Evolutionary conservation across 2,797 vertebrate species (phyloP), one percentile per base, ranked within the genome.

Genomic region (Amblyopsis hoosieri): DNA sequence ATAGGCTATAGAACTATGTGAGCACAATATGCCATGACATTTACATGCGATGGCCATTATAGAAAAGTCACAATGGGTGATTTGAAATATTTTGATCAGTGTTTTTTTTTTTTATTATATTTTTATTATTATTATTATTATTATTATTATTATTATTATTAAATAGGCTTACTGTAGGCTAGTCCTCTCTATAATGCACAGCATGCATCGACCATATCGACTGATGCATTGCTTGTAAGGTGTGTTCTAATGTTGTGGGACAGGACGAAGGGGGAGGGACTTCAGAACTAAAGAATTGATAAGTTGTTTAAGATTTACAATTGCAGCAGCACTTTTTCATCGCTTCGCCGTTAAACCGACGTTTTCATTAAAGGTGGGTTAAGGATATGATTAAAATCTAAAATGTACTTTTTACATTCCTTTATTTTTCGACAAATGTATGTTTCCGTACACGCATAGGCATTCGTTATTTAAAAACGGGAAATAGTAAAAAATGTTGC

Each of bases 291-390:
- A 9, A 1, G 12, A 63, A 57, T 10, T 4, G 1, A n/a, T 0
- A 64, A 71, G 65, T 72, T 53, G 0, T 4, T 13, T 17, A 3
- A 23, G 31, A 37, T 11, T 66, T 52, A 3, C 42, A 45, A 19
- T 37, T 37, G 37, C 31, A 54, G 19, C 29, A 12, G 15, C 69
- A 69, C 15, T 10, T 14, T 3, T 53, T 45, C 15, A 31, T 17
- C 55, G 57, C 56, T 19, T 8, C 4, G 7, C n/a, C 8, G 54
- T 17, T 0, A 11, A 10, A 7, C 23, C 48, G 55, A 63, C 50
- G 33, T 53, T 50, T 11, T 62, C 58, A 11, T 2, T 52, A 0
- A 0, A 10, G 73, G 79, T 78, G 8, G 73, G 79, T 78, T 84
- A 86, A 81, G 1, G 66, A 10, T 5, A n/a, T 0, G 7, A 17